These are phyloP conservation scores for Pachycephus smyrnensis DNA, from an alignment of 2,888 invertebrate genomes.

Conservation along the genomic window DNA sequence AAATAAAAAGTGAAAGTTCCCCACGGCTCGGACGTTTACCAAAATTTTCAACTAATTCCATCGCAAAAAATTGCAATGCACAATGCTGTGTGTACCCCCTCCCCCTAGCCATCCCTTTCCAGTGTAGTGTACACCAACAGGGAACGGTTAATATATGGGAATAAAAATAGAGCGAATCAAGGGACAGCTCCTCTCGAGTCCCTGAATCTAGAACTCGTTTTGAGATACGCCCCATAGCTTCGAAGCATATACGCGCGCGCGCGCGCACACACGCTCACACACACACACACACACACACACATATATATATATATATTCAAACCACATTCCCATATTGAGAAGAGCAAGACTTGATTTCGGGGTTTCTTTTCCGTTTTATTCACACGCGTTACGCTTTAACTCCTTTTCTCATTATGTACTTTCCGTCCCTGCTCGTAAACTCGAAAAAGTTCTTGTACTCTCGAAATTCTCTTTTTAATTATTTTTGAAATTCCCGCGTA, in stretches of 20 bases:
- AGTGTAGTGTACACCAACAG: background rate
- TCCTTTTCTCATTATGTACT: background rate
- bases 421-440: background rate
- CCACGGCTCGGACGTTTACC: slow-evolving; percentile 29
- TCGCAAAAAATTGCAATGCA: slow-evolving; percentile 27
- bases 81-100: slow-evolving; percentile 44
- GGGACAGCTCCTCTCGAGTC: slow-evolving; percentile 39
- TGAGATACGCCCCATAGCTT: background rate
- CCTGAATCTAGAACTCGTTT: slow-evolving; percentile 53
- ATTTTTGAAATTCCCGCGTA: background rate
- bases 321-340: background rate
- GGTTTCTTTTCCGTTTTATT: background rate
- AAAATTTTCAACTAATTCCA: slow-evolving; percentile 45
- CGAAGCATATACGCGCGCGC: background rate
- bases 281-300: too few relatives aligned
- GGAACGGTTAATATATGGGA: background rate
- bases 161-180: slow-evolving; percentile 16
- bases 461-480: background rate
- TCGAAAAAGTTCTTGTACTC: background rate
- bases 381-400: background rate
- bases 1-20: slow-evolving; percentile 10
- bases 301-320: too few relatives aligned
- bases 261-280: too few relatives aligned
- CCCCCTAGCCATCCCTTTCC: slow-evolving; percentile 16
- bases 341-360: background rate